Evolutionary conservation across 2,888 invertebrate genomes (phyloP).

Genomic region (Nemoura dubitans): DNA sequence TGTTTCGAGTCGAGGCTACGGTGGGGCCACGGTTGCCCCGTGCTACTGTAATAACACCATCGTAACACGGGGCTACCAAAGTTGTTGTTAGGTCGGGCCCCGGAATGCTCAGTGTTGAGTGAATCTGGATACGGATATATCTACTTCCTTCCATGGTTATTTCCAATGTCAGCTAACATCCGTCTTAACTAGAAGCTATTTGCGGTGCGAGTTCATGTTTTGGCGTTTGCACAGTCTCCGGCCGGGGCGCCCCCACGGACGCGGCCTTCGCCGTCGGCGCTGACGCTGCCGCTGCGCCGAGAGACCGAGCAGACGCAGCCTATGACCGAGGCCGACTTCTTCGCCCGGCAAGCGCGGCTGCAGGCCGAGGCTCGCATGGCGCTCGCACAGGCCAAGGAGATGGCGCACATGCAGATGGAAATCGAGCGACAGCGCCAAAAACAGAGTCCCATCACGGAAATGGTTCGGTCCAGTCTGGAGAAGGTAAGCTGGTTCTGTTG

Average conservation of each 20-base stretch:
- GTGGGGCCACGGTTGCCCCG: no score
- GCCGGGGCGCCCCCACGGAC: slow-evolving; percentile 28
- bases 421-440: slow-evolving; percentile 76
- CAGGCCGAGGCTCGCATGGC: slow-evolving; percentile 90
- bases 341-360: slow-evolving; percentile 80
- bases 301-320: slow-evolving; percentile 54
- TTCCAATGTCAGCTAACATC: no score
- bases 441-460: slow-evolving; percentile 85
- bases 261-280: slow-evolving; percentile 48
- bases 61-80: no score
- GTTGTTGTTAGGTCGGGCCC: no score
- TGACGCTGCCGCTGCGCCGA: slow-evolving; percentile 48
- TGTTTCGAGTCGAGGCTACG: no score
- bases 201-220: no score
- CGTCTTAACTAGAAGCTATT: no score
- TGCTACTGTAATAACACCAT: no score
- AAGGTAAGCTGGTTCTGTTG: slow-evolving; percentile 64
- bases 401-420: slow-evolving; percentile 92
- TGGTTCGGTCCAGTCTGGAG: slow-evolving; percentile 80
- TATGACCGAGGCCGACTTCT: slow-evolving; percentile 78
- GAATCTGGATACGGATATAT: no score
- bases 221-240: slow-evolving; percentile 35
- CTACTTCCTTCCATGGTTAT: no score
- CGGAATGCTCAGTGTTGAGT: no score
- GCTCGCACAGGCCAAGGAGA: slow-evolving; percentile 87